Evolutionary conservation across 1,140 invertebrate genomes (phyloP), one percentile per base, ranked within the genome.

Genomic region (Megathymus violae): DNA sequence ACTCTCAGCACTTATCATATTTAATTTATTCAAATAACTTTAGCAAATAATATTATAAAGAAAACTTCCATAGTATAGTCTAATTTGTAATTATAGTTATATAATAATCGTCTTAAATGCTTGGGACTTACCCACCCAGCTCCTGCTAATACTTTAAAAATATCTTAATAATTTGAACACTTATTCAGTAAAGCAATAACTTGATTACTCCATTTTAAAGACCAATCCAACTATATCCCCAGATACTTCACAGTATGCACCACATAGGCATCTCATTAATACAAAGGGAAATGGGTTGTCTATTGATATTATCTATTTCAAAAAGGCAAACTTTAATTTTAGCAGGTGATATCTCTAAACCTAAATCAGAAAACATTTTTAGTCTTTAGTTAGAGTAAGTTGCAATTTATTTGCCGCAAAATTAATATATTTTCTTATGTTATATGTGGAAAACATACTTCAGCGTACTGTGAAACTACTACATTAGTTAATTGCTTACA

Each of bases 51-150:
- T 56, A 17, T 43, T 22, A 43, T 56, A 56, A 10, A 56, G 14
- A 56, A 54, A 56, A 4, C 40, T 15, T 10, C 38, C 52, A 43
- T 56, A 56, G 9, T 56, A 38, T 1, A 56, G 40, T 31, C 19
- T 56, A 34, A n/a, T n/a, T n/a, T n/a, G n/a, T n/a, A n/a, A n/a
- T n/a, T n/a, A n/a, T n/a, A n/a, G n/a, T n/a, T n/a, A n/a, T n/a
- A n/a, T n/a, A n/a, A n/a, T n/a, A n/a, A n/a, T n/a, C n/a, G n/a
- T n/a, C n/a, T n/a, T n/a, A n/a, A n/a, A n/a, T n/a, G n/a, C n/a
- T n/a, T n/a, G n/a, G n/a, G n/a, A n/a, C n/a, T n/a, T n/a, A n/a
- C n/a, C n/a, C n/a, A n/a, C n/a, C n/a, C n/a, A n/a, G n/a, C n/a
- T n/a, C n/a, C n/a, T n/a, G n/a, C n/a, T n/a, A n/a, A n/a, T n/a